A percentile compares a stretch with the other conserved stretches of the same genome.
These are phyloP conservation scores for Thryonomys swinderianus DNA, from an alignment of 2,113 vertebrate genomes.

Conservation along the genomic window DNA sequence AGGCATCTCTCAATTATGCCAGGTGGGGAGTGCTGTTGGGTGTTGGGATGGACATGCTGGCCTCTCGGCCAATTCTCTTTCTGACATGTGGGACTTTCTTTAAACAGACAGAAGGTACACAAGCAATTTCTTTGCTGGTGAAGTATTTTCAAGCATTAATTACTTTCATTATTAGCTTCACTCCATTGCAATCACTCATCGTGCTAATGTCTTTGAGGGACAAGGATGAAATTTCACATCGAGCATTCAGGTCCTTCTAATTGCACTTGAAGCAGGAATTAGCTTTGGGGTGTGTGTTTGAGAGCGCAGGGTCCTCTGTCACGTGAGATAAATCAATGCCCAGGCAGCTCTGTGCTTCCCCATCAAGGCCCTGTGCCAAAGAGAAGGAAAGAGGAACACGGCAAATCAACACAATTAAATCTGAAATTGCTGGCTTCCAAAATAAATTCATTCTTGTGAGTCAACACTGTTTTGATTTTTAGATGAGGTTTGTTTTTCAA, in stretches of 20 bases:
- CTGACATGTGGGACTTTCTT: neutral
- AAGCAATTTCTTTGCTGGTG: neutral
- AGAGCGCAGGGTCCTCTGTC: neutral
- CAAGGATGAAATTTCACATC: constrained; percentile 49
- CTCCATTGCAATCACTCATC: constrained; percentile 38
- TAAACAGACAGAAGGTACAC: neutral
- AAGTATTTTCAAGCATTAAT: constrained; percentile 50
- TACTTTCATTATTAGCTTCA: constrained; percentile 53
- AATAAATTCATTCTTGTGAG: constrained; percentile 56
- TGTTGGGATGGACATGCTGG: neutral
- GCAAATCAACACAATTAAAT: constrained; percentile 55
- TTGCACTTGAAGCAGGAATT: neutral
- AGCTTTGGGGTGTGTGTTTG: neutral
- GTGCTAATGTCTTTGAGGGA: constrained; percentile 62
- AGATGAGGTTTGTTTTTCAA: constrained; percentile 70
- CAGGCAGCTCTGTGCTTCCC: neutral
- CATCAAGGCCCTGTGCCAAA: neutral
- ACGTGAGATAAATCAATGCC: neutral
- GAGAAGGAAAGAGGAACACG: neutral
- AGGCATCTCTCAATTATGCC: neutral
- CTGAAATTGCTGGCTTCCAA: constrained; percentile 53
- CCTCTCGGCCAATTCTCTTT: neutral
- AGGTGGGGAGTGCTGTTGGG: neutral
- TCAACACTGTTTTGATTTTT: constrained; percentile 60
- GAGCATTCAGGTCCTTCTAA: neutral